Evolutionary conservation across 2,888 invertebrate genomes (phyloP).

Genomic region (Thelaira solivaga): DNA sequence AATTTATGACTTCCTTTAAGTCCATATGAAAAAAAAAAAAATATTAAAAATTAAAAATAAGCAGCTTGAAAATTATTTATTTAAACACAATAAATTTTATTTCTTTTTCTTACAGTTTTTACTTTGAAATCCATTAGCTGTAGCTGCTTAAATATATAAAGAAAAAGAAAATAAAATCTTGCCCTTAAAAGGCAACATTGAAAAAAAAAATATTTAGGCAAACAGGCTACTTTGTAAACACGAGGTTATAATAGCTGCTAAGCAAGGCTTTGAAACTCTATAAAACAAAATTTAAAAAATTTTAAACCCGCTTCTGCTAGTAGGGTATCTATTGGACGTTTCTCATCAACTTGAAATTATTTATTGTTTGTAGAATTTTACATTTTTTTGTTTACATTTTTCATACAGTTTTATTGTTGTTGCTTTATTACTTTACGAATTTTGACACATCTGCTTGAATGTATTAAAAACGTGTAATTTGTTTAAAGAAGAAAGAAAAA

Average conservation of each 20-base stretch:
- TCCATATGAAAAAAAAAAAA: no score
- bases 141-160: no score
- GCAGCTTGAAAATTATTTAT: no score
- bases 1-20: no score
- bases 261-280: no score
- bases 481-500: slow-evolving; percentile 27
- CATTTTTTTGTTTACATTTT: slow-evolving; percentile 50
- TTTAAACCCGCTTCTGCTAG: neutral
- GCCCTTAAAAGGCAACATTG: no score
- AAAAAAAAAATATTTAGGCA: no score
- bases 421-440: slow-evolving; percentile 76
- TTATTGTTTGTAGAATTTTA: slow-evolving; percentile 47
- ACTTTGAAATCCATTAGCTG: slow-evolving; percentile 50
- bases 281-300: no score
- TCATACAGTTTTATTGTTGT: slow-evolving; percentile 67
- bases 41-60: no score
- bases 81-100: slow-evolving; percentile 56
- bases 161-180: no score
- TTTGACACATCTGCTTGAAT: slow-evolving; percentile 76
- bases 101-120: slow-evolving; percentile 47
- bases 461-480: slow-evolving; percentile 66
- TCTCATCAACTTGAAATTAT: neutral
- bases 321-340: slow-evolving; percentile 3
- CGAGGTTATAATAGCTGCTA: no score
- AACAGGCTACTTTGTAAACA: no score